Base-by-base conservation (phyloP, 2,797 vertebrate species). In the Hippopotamyrus pictus region DNA sequence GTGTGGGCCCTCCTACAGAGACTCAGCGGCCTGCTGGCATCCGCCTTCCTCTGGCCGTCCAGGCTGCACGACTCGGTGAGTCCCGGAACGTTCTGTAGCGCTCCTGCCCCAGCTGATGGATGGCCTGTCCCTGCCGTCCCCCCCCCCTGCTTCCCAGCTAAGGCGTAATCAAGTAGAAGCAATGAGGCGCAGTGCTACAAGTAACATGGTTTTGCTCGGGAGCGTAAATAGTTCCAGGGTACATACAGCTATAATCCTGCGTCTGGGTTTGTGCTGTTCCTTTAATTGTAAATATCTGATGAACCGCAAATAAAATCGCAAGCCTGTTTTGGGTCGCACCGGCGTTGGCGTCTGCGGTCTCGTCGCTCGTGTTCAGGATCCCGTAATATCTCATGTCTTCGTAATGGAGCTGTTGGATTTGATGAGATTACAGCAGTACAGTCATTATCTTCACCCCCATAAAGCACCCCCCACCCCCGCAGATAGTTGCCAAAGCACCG, bases 41-140 rank as follows among this genome's bases (percentile, higher is more conserved):
- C 98, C 4, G 98, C 98, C 1, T 97, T 98, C 94, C 95, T 99
- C 91, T 99, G 98, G 98, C 94, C 97, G 2, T 95, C 96, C 19
- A 95, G 98, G 89, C 95, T 97, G 33, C 97, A 98, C 57, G 54
- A 93, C 89, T 99, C 97, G 4, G 98, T 99, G 95, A 97, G 98
- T 95, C 89, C 33, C 22, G 25, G n/a, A 25, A 86, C 0, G 22
- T 83, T 41, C 46, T 8, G 3, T 17, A 12, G 59, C 1, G 37
- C 59, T 25, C 9, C 25, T 65, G 25, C 65, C 37, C 44, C 54
- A 4, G n/a, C 50, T 46, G n/a, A 83, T 0, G 48, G 73, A 19
- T 14, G 0, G 0, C 0, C 11, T 83, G 46, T 25, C 37, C 41
- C 79, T 83, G 8, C 7, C 37, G 5, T 7, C 76, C 73, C 73